A percentile compares a stretch with the other conserved stretches of the same genome.
phyloP scores from a whole-genome alignment of 2,888 invertebrate genomes.

The Nysson spinosus region DNA sequence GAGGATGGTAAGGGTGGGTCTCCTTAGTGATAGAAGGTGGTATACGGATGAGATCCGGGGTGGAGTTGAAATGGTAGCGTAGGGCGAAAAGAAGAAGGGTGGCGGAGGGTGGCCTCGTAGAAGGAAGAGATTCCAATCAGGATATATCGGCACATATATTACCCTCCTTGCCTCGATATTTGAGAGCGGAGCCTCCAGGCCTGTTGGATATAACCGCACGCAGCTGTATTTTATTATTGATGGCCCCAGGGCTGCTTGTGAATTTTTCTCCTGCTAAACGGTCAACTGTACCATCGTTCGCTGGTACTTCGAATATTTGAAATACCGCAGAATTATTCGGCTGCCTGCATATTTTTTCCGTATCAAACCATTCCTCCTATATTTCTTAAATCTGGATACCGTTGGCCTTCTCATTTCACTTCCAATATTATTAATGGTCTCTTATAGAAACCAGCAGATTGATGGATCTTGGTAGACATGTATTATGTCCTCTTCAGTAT shows the following conservation, averaged over 20 bases:
- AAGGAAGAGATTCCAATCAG: conserved; percentile 47
- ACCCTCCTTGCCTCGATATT: conserved; percentile 39
- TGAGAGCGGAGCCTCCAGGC: conserved; percentile 12
- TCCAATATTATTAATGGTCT: no score
- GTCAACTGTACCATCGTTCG: conserved; percentile 10
- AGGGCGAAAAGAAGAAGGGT: conserved; percentile 4
- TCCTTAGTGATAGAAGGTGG: neutral
- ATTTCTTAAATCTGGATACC: no score
- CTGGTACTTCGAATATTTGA: conserved; percentile 12
- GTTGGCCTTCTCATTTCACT: no score
- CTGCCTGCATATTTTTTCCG: neutral
- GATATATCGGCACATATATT: conserved; percentile 51
- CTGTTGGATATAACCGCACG: conserved; percentile 19
- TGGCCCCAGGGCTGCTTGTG: conserved; percentile 18
- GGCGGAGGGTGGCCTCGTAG: conserved; percentile 2
- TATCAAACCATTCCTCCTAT: no score
- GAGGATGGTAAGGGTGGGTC: no score
- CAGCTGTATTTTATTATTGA: conserved; percentile 41
- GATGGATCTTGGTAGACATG: no score
- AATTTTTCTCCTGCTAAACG: conserved; percentile 29
- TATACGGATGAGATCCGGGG: neutral
- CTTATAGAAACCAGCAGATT: no score
- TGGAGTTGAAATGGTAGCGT: neutral
- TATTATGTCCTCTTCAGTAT: no score
- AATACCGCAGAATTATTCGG: neutral